Percentiles rank a stretch among this genome's conserved stretches.
Conservation (phyloP, 2,797 vertebrate species). For the Catostomus latipinnis region DNA sequence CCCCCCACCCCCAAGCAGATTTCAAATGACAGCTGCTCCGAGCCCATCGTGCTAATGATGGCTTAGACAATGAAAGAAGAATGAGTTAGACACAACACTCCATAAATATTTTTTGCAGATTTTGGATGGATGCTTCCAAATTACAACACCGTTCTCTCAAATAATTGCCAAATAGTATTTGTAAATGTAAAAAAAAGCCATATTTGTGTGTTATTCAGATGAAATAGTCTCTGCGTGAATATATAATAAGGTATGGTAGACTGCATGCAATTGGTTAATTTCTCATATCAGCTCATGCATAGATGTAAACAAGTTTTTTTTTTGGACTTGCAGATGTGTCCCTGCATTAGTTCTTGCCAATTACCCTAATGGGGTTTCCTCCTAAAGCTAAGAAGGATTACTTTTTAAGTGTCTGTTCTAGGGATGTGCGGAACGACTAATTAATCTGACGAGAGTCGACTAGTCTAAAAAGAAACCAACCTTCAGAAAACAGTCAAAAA, state of each 20-base stretch:
- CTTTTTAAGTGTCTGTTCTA: not conserved
- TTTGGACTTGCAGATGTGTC: not conserved
- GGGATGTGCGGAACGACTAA: too few relatives aligned
- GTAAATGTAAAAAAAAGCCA: not conserved
- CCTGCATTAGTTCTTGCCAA: not conserved
- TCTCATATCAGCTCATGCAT: constrained; percentile 10
- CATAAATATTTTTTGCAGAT: not conserved
- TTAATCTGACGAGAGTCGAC: too few relatives aligned
- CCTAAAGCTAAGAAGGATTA: not conserved
- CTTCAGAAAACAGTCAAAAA: too few relatives aligned
- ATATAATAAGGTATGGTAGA: not conserved
- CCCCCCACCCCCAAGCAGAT: constrained; percentile 16
- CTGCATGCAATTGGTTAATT: not conserved
- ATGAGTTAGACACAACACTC: constrained; percentile 13
- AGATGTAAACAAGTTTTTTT: not conserved
- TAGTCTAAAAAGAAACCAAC: too few relatives aligned
- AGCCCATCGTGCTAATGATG: constrained; percentile 51
- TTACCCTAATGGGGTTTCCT: not conserved
- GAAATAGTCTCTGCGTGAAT: not conserved
- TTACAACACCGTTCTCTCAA: too few relatives aligned
- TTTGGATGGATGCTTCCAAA: not conserved
- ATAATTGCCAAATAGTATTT: too few relatives aligned
- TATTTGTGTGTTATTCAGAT: too few relatives aligned
- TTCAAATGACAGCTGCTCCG: constrained; percentile 58
- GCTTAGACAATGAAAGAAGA: constrained; percentile 29